These are phyloP conservation scores for Pinna nobilis DNA, from an alignment of 1,140 invertebrate species.

Conservation along the genomic window DNA sequence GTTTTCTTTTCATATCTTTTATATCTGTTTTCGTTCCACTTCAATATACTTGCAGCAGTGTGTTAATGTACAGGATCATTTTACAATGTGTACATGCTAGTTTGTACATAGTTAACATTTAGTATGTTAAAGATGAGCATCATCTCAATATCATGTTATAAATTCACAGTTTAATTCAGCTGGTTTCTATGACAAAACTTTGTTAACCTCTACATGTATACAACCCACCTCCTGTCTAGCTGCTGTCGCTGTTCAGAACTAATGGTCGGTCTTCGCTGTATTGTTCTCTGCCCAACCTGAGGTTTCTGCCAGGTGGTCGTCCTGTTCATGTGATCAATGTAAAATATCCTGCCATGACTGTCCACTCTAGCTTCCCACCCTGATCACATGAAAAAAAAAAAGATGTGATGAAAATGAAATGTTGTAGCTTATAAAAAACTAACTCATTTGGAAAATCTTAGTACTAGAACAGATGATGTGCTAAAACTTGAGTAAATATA, in stretches of 20 bases:
- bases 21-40: too few species aligned
- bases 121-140: too few species aligned
- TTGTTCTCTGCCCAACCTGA: slow-evolving; percentile 53
- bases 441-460: too few species aligned
- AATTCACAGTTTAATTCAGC: too few species aligned
- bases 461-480: too few species aligned
- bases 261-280: slow-evolving; percentile 79
- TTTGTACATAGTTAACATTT: too few species aligned
- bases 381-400: slow-evolving; percentile 78
- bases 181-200: too few species aligned
- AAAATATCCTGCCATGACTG: slow-evolving; percentile 98
- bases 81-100: too few species aligned
- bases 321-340: slow-evolving; percentile 96
- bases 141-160: too few species aligned
- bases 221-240: slow-evolving; percentile 82
- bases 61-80: too few species aligned
- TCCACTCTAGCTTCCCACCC: slow-evolving; percentile 99
- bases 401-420: background rate
- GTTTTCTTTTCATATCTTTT: slow-evolving; percentile 89
- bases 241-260: slow-evolving; percentile 81
- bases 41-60: too few species aligned
- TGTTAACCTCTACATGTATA: slow-evolving; percentile 1
- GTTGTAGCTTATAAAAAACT: background rate
- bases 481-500: too few species aligned
- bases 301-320: slow-evolving; percentile 98